Base-by-base conservation (phyloP, 2,888 invertebrate species). In the Aplocera efformata region DNA sequence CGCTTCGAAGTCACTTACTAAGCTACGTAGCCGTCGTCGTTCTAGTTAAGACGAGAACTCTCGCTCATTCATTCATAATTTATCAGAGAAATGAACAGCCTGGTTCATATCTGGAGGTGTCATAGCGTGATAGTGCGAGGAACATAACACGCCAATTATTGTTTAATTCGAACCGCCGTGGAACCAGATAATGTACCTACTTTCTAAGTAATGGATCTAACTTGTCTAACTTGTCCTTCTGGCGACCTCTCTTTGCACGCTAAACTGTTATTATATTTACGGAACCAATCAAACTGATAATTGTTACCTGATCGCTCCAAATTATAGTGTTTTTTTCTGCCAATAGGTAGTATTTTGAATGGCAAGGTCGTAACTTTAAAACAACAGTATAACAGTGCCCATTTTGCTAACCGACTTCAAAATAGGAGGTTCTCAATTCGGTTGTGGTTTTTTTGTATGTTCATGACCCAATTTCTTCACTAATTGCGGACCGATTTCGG, bases 161-260 rank as follows among this genome's bases (percentile, higher is more conserved):
- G 59, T 61, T 58, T 56, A 63, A 59, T 58, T 60, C 52, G 60
- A 53, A 60, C 55, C 55, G 60, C 56, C 63, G 60, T 63, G 63
- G 63, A 60, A 57, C 51, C 27, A 48, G 54, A 46, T 17, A 17
- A 2, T 2, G 2, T 17, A 17, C 13, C 60, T 34, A 51, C 53
- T 61, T 53, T 56, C 58, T 53, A 56, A 47, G 56, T 53, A 56
- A 52, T 56, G 48, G 51, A 46, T 58, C 60, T 45, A 63, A 67
- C 72, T 59, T 49, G 75, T 71, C 63, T 60, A 64, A 72, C 75
- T 50, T 32, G 71, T 68, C 64, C 66, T 62, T 61, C 55, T 58
- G 54, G 31, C 61, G 59, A 51, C 68, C 60, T 63, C 60, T 50
- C 60, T 63, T 28, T 8, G 8, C 21, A 33, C 8, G 41, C 48